Evolutionary conservation across 1,140 invertebrate genomes (phyloP).

Genomic region (Calliopsis andreniformis): DNA sequence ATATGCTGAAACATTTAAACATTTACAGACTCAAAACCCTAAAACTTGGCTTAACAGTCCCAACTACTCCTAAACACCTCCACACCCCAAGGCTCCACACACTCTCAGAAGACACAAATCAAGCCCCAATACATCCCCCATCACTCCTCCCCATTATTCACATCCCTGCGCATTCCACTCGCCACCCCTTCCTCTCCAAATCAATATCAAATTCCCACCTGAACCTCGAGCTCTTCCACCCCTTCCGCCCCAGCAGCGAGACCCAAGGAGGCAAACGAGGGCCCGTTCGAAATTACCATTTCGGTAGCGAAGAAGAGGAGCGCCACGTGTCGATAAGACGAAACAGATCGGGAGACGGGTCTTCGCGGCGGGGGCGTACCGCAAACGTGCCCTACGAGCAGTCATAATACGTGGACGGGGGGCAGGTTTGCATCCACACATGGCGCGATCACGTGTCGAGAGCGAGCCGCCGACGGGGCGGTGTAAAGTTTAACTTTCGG

Average conservation of each 20-base stretch:
- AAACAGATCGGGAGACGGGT: conserved; percentile 23
- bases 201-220: no score
- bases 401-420: conserved; percentile 71
- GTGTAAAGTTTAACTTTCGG: conserved; percentile 79
- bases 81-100: no score
- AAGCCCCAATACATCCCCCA: no score
- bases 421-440: conserved; percentile 72
- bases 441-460: conserved; percentile 72
- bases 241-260: not conserved
- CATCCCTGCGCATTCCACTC: no score
- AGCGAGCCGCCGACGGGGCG: conserved; percentile 11
- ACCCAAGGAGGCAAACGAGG: not conserved
- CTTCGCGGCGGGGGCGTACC: conserved; percentile 45
- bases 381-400: conserved; percentile 75
- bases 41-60: no score
- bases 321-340: conserved; percentile 60
- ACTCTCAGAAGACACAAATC: no score
- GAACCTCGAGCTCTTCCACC: not conserved
- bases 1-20: no score
- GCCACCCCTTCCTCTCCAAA: no score
- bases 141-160: no score
- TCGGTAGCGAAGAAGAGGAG: not conserved
- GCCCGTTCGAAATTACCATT: not conserved
- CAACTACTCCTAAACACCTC: no score
- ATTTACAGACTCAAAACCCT: no score